These are phyloP conservation scores for Drosophila trapezifrons DNA, from an alignment of 1,140 invertebrate species.

Conservation along the genomic window DNA sequence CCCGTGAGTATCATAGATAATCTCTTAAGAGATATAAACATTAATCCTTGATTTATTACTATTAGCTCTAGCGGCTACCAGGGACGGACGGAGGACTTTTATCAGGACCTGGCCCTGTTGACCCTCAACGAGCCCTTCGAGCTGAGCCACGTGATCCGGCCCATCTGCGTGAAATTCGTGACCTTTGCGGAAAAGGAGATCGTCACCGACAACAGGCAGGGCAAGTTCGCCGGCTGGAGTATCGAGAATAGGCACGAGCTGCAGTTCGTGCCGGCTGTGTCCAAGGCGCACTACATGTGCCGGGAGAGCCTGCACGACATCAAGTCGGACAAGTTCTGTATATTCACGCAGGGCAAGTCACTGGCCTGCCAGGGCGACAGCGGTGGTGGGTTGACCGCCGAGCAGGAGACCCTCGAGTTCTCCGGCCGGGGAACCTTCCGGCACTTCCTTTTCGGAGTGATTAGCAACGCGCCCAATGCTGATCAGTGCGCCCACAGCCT, in stretches of 20 bases:
- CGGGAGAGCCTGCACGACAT: conserved; percentile 38
- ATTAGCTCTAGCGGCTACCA: conserved; percentile 35
- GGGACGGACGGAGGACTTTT: conserved; percentile 39
- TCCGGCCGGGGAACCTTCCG: conserved; percentile 4
- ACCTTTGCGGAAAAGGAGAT: conserved; percentile 50
- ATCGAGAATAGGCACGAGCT: conserved; percentile 56
- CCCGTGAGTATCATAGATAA: conserved; percentile 18
- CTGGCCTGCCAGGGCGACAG: conserved; percentile 69
- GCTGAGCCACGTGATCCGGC: conserved; percentile 56
- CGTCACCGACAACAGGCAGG: conserved; percentile 47
- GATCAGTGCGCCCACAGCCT: conserved; percentile 65
- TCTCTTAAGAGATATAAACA: neutral
- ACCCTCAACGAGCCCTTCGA: conserved; percentile 45
- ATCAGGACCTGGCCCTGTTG: conserved; percentile 55
- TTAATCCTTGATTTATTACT: neutral
- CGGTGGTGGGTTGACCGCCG: conserved; percentile 61
- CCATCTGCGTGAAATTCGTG: conserved; percentile 55
- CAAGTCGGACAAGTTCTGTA: conserved; percentile 65
- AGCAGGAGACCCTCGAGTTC: conserved; percentile 5
- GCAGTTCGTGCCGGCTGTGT: conserved; percentile 61
- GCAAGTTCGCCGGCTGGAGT: conserved; percentile 68
- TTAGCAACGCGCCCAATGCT: conserved; percentile 70
- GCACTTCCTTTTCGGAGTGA: conserved; percentile 60
- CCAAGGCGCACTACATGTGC: conserved; percentile 50
- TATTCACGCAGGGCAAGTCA: conserved; percentile 58